These are phyloP conservation scores for Geothlypis trichas DNA, from an alignment of 2,113 vertebrate species.

Conservation along the genomic window DNA sequence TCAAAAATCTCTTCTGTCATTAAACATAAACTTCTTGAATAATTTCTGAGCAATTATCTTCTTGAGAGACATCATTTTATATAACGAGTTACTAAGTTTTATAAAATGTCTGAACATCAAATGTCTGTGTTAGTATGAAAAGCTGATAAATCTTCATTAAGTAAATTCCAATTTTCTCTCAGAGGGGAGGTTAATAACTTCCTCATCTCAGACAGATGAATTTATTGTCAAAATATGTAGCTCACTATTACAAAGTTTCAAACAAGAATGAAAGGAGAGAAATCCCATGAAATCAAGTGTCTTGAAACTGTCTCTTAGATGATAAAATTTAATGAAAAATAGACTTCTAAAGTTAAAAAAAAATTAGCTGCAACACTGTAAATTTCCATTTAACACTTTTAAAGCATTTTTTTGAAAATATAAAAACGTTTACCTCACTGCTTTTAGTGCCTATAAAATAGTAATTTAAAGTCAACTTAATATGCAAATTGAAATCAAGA, in stretches of 20 bases:
- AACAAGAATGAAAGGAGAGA: not conserved
- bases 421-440: not conserved
- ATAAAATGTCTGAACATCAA: not conserved
- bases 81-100: not conserved
- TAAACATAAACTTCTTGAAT: not conserved
- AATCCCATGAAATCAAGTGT: not conserved
- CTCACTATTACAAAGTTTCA: not conserved
- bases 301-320: not conserved
- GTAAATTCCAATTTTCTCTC: not conserved
- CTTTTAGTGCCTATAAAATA: not conserved
- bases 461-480: not conserved
- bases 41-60: not conserved
- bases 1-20: not conserved
- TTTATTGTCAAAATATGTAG: constrained; percentile 12
- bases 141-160: not conserved
- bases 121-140: not conserved
- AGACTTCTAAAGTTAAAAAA: not conserved
- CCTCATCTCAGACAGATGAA: not conserved
- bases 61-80: not conserved
- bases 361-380: not conserved
- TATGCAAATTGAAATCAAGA: not conserved
- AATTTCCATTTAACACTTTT: not conserved
- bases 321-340: not conserved
- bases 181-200: not conserved
- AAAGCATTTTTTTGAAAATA: not conserved